phyloP scores from a whole-genome alignment of 2,113 vertebrate genomes.

The Thalassoma bifasciatum region DNA sequence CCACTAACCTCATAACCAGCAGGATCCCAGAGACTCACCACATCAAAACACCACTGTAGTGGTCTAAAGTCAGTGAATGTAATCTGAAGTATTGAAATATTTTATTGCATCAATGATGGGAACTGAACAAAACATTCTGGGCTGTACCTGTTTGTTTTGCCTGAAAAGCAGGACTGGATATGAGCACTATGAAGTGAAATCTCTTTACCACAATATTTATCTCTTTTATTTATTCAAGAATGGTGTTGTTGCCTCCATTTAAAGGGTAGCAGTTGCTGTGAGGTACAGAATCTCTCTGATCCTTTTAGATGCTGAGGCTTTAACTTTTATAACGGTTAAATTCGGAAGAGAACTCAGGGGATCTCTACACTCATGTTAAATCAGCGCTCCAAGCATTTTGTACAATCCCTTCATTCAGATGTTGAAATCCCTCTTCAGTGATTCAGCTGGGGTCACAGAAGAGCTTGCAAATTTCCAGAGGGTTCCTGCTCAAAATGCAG shows the following conservation, averaged over 20 bases:
- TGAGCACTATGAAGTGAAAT: too few species aligned
- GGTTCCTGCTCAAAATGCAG: conserved; percentile 33
- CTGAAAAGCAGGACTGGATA: too few species aligned
- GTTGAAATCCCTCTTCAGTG: neutral
- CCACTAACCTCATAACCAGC: too few species aligned
- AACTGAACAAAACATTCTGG: neutral
- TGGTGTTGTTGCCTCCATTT: neutral
- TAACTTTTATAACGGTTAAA: neutral
- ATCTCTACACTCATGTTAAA: conserved; percentile 25
- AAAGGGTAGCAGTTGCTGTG: conserved; percentile 1
- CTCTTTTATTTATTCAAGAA: too few species aligned
- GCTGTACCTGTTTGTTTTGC: too few species aligned
- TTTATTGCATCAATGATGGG: neutral
- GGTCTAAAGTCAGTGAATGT: neutral
- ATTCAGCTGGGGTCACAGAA: conserved; percentile 25
- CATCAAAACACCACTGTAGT: neutral
- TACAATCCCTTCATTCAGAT: conserved; percentile 29
- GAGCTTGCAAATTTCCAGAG: conserved; percentile 27
- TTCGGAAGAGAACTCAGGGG: neutral
- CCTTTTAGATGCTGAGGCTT: conserved; percentile 1
- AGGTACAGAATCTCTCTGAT: neutral
- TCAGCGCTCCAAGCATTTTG: conserved; percentile 19
- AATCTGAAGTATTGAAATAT: neutral
- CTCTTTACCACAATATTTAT: too few species aligned
- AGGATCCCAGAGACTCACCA: too few species aligned